Evolutionary conservation across 2,797 vertebrate species (phyloP), one percentile per base, ranked within the genome.

Genomic region (Enteromius viviparus): DNA sequence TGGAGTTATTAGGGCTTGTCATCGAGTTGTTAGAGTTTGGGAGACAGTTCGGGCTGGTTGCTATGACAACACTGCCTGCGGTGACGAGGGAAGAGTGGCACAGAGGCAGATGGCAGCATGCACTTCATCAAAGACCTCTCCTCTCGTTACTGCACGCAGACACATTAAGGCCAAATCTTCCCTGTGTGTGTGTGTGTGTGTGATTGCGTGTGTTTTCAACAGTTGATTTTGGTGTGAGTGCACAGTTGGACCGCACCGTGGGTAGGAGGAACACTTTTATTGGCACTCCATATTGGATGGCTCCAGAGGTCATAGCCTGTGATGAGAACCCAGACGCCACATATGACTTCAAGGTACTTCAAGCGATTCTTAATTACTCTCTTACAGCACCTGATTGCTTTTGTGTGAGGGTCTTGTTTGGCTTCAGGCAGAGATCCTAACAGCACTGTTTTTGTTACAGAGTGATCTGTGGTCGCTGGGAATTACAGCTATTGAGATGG

Each of bases 211-310:
- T 62, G 82, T 29, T 40, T 72, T 66, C 68, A 64, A 1, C 70
- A 99, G 98, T 99, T 93, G 98, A 99, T 89, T 99, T 99, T 29
- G 98, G 98, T 1, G 98, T 99, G 89, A 98, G 97, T 0, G 98
- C 98, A 58, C 98, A 99, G 93, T 94, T 99, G 85, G 98, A 99
- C 84, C 95, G 98, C 19, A 99, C 98, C 0, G 97, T 99, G 82
- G 98, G 98, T 45, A 94, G 98, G 68, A 96, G 98, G 76, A 99
- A 99, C 90, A 99, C 98, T 1, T 99, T 99, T 87, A 99, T 99
- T 9, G 98, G 98, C 58, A 99, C 98, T 1, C 98, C 98, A 8
- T 99, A 99, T 89, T 99, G 98, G 98, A 99, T 99, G 98, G 98
- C 98, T 2, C 98, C 98, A 0, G 97, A 98, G 92, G 98, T 99